A percentile compares a stretch with the other conserved stretches of the same genome.
Conservation (phyloP, 2,888 invertebrate genomes). For the Idaea aversata region DNA sequence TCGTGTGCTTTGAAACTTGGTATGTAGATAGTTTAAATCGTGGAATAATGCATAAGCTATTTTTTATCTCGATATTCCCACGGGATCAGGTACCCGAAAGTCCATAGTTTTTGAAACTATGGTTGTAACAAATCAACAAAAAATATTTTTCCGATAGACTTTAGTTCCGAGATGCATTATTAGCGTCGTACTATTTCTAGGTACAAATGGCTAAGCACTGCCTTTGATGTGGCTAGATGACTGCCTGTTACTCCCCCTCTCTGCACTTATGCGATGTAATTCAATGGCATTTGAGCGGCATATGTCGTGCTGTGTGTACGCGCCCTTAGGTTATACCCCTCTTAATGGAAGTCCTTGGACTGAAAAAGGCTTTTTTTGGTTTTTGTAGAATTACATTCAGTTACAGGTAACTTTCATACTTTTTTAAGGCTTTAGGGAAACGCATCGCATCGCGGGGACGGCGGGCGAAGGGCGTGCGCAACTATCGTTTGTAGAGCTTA, state of each 20-base stretch:
- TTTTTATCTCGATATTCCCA: too few species aligned
- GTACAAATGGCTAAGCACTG: constrained; percentile 28
- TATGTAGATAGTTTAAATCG: too few species aligned
- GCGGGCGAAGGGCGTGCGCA: too few species aligned
- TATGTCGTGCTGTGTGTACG: constrained; percentile 17
- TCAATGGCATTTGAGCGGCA: constrained; percentile 20
- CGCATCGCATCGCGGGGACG: neutral
- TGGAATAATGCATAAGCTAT: too few species aligned
- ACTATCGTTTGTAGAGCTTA: neutral
- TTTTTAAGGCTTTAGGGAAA: neutral
- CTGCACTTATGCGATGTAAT: constrained; percentile 24
- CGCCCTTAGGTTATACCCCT: constrained; percentile 10
- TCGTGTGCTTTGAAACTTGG: too few species aligned
- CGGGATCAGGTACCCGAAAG: too few species aligned
- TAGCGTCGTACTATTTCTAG: constrained; percentile 14
- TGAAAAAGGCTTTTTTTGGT: too few species aligned
- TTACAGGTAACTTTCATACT: neutral
- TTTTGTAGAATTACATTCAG: too few species aligned
- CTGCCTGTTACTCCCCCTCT: constrained; percentile 17
- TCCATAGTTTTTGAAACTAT: too few species aligned
- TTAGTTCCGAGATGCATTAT: neutral
- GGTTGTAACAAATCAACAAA: too few species aligned
- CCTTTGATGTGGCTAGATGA: constrained; percentile 28
- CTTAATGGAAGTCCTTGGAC: too few species aligned
- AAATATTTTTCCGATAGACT: too few species aligned